phyloP scores from a whole-genome alignment of 2,113 vertebrate species.

The Melanerpes aurifrons region DNA sequence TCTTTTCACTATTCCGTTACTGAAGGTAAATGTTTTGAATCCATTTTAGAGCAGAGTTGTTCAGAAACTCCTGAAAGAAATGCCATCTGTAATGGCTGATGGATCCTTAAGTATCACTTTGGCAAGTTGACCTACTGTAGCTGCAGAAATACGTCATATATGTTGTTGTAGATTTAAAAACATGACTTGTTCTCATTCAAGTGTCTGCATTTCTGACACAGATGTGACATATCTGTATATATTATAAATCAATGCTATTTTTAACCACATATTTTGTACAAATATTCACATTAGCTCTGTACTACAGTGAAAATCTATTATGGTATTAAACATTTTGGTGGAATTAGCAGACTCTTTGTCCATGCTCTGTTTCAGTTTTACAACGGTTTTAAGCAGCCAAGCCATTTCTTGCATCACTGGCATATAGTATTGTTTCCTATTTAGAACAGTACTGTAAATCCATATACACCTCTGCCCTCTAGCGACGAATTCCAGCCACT shows the following conservation, averaged over 20 bases:
- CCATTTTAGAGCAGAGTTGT: constrained; percentile 38
- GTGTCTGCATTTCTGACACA: constrained; percentile 73
- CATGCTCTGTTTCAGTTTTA: neutral
- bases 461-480: constrained; percentile 22
- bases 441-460: neutral
- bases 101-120: constrained; percentile 34
- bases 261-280: constrained; percentile 82
- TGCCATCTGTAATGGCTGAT: neutral
- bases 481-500: constrained; percentile 34
- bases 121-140: constrained; percentile 63
- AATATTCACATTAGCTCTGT: constrained; percentile 80
- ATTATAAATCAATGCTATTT: constrained; percentile 81
- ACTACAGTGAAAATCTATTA: constrained; percentile 76
- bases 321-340: constrained; percentile 78
- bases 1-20: constrained; percentile 26
- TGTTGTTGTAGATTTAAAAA: constrained; percentile 65
- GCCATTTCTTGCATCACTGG: neutral
- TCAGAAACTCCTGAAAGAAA: constrained; percentile 31
- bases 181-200: constrained; percentile 57
- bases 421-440: neutral
- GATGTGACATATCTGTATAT: constrained; percentile 81
- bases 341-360: constrained; percentile 47
- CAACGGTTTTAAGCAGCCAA: neutral
- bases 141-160: constrained; percentile 68
- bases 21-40: constrained; percentile 41